Base-by-base conservation (phyloP, 2,888 invertebrate genomes). In the Synergus gifuensis region DNA sequence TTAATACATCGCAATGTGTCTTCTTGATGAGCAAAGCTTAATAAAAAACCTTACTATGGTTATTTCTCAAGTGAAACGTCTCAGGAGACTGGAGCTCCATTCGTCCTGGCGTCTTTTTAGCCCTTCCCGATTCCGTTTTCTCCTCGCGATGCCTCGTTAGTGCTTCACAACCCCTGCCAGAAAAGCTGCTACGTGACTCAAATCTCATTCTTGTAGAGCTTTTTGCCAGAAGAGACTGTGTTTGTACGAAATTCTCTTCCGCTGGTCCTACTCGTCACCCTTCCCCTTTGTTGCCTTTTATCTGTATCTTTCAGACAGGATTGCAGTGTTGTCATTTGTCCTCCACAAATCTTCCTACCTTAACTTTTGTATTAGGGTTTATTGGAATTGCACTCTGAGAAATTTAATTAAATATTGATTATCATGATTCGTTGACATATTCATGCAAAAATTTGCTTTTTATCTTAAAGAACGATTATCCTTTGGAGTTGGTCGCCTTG, bases 401-500 rank as follows among this genome's bases (percentile, higher is more conserved):
- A 62, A 62, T 62, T 60, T 40, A 76, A 11, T 42, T 12, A 58
- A 22, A 58, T 49, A 7, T 1, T 49, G 16, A 28, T 28, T 28
- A 3, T 3, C 28, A 28, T 28, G 28, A 28, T n/a, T n/a, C n/a
- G 16, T 49, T 49, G 7, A 54, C 28, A 28, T 28, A 28, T 28
- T 54, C 8, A 0, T n/a, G 16, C 0, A 54, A n/a, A 22, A 28
- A 9, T 28, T 11, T n/a, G n/a, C 54, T 4, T 36, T n/a, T 49
- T 46, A 8, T 73, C 44, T 89, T 91, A 91, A 82, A 97, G 97
- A 96, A 89, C 95, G 96, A 90, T 95, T 97, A 88, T 97, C 97
- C 88, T 97, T 97, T 88, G 97, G 97, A 81, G 96, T 97, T 88
- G 96, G 95, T 91, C 95, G 97, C 81, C 93, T 97, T 86, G 96